phyloP scores from a whole-genome alignment of 2,888 invertebrate genomes.

The Diarsia rubi region DNA sequence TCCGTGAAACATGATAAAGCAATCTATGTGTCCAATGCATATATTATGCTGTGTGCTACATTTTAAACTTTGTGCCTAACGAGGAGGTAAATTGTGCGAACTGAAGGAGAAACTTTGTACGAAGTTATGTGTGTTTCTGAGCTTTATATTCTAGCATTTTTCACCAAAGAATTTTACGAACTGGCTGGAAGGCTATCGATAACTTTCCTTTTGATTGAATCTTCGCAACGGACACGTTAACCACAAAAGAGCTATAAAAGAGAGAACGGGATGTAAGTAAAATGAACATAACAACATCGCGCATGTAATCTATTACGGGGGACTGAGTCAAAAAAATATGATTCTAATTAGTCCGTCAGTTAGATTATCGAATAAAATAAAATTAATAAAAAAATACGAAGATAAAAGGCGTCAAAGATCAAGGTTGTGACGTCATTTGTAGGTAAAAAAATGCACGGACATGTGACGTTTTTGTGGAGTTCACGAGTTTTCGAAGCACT shows the following conservation, averaged over 20 bases:
- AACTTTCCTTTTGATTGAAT: conserved; percentile 52
- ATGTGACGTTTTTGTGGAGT: too few relatives aligned
- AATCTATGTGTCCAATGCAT: conserved; percentile 59
- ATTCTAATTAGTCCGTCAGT: too few relatives aligned
- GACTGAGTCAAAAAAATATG: too few relatives aligned
- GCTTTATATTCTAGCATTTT: conserved; percentile 34
- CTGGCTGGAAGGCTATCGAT: conserved; percentile 32
- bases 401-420: too few relatives aligned
- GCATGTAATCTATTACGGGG: too few relatives aligned
- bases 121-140: conserved; percentile 11
- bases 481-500: too few relatives aligned
- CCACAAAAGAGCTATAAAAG: not conserved
- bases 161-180: conserved; percentile 21
- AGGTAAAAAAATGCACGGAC: too few relatives aligned
- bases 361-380: too few relatives aligned
- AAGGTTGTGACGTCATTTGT: too few relatives aligned
- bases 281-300: conserved; percentile 1
- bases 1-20: conserved; percentile 67
- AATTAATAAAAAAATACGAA: too few relatives aligned
- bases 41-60: conserved; percentile 53
- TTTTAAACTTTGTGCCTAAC: conserved; percentile 52
- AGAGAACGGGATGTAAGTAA: not conserved
- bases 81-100: conserved; percentile 33
- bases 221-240: not conserved
- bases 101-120: conserved; percentile 30